phyloP scores from a whole-genome alignment of 1,140 invertebrate species.

The Brachionus paranguensis region DNA sequence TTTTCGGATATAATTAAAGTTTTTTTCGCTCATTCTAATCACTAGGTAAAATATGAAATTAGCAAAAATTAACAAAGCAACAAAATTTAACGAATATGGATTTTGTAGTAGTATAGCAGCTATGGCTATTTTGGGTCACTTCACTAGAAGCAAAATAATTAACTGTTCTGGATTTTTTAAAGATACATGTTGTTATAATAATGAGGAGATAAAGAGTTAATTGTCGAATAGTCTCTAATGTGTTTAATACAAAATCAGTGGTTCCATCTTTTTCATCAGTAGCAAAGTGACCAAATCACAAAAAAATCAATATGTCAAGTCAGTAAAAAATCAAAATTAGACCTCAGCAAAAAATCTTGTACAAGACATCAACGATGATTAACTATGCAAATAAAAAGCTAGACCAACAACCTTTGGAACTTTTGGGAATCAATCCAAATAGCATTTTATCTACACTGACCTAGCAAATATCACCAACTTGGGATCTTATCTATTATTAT shows the following conservation, averaged over 20 bases:
- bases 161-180: background rate
- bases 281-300: background rate
- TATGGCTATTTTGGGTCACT: background rate
- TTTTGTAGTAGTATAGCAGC: background rate
- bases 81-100: background rate
- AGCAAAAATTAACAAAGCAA: background rate
- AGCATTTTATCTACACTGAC: background rate
- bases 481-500: background rate
- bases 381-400: background rate
- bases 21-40: background rate
- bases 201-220: background rate
- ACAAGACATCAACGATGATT: background rate
- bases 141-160: background rate
- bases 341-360: background rate
- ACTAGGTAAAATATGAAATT: background rate
- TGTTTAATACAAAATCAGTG: background rate
- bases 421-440: background rate
- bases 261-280: background rate
- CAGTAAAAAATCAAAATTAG: background rate
- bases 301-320: background rate
- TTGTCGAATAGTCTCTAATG: background rate
- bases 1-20: background rate
- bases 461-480: background rate
- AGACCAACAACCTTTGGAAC: background rate
- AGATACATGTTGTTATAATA: background rate